A percentile compares a stretch with the other conserved stretches of the same genome.
These are phyloP conservation scores for Mastacembelus armatus DNA, from an alignment of 2,797 vertebrate species.

Conservation along the genomic window DNA sequence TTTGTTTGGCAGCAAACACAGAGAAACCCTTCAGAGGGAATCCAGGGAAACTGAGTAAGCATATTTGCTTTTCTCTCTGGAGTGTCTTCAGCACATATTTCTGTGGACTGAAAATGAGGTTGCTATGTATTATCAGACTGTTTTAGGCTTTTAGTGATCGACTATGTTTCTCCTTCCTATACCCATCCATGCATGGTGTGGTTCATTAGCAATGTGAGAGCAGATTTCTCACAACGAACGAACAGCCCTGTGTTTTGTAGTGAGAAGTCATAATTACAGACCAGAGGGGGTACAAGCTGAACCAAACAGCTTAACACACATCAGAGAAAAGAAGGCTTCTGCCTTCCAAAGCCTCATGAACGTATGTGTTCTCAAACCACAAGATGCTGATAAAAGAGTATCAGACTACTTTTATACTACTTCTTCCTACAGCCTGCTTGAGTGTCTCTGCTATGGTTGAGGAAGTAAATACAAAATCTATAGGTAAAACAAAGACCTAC, in stretches of 20 bases:
- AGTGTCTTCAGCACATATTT: slow-evolving; percentile 27
- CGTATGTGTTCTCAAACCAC: slow-evolving; percentile 67
- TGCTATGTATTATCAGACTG: slow-evolving; percentile 27
- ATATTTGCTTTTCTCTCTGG: slow-evolving; percentile 53
- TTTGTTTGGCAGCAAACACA: slow-evolving; percentile 60
- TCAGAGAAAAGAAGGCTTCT: slow-evolving; percentile 55
- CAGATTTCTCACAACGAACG: slow-evolving; percentile 38
- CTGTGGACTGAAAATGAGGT: slow-evolving; percentile 23
- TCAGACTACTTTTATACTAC: slow-evolving; percentile 30
- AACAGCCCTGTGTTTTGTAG: slow-evolving; percentile 34
- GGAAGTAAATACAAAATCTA: too few relatives aligned
- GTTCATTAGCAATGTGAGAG: slow-evolving; percentile 38
- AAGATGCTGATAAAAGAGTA: slow-evolving; percentile 70
- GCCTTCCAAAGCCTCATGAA: slow-evolving; percentile 67
- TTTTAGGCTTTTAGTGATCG: slow-evolving; percentile 22
- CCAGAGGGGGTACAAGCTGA: slow-evolving; percentile 66
- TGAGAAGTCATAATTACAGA: slow-evolving; percentile 73
- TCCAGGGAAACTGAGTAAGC: slow-evolving; percentile 77
- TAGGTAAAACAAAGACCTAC: too few relatives aligned
- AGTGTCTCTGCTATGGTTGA: too few relatives aligned
- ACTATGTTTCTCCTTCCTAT: neutral
- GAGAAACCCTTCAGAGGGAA: slow-evolving; percentile 76
- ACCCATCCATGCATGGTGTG: slow-evolving; percentile 10
- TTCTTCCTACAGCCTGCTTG: too few relatives aligned
- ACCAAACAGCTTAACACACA: slow-evolving; percentile 70